Base-by-base conservation (phyloP, 1,140 invertebrate species). In the Contarinia nasturtii region DNA sequence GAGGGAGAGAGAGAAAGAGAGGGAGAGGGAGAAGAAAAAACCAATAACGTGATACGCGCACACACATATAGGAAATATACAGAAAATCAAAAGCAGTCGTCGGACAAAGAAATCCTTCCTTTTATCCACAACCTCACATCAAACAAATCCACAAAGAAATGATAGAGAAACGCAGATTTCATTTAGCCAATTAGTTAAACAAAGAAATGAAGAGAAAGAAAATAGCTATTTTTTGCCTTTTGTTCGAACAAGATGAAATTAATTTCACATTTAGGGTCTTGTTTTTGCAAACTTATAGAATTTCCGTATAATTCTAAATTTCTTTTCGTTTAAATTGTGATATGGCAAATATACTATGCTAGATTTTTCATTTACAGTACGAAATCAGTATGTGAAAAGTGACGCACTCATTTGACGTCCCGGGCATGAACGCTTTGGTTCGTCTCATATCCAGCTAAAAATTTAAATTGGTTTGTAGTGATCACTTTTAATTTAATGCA, bases 41-140 rank as follows among this genome's bases (percentile, higher is more conserved):
- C n/a, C n/a, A n/a, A n/a, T n/a, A 50, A 56, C 50, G 47, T 57
- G 46, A 44, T 52, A 17, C 15, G 48, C 22, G 2, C 37, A 14
- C 19, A 49, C 19, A 41, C 40, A 19, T 46, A 48, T 22, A 45
- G 38, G 38, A 21, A 49, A 43, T 10, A 49, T 33, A n/a, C 12
- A 45, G 18, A 21, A 11, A n/a, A 3, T n/a, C 14, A 14, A 7
- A 20, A 21, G 15, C 21, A 36, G 33, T 12, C 46, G 21, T 18
- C 19, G 19, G 18, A 54, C 40, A 45, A 50, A 33, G 43, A 44
- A 20, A 17, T 20, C 36, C 33, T 44, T 48, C 15, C 34, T 48
- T 33, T 19, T 42, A 48, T 33, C 19, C 7, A 37, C n/a, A 37
- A 46, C n/a, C 14, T 18, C 14, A 21, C 18, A 33, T 33, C 15